Base-by-base conservation (phyloP, 2,797 vertebrate genomes). In the Phoxinus dragarum region DNA sequence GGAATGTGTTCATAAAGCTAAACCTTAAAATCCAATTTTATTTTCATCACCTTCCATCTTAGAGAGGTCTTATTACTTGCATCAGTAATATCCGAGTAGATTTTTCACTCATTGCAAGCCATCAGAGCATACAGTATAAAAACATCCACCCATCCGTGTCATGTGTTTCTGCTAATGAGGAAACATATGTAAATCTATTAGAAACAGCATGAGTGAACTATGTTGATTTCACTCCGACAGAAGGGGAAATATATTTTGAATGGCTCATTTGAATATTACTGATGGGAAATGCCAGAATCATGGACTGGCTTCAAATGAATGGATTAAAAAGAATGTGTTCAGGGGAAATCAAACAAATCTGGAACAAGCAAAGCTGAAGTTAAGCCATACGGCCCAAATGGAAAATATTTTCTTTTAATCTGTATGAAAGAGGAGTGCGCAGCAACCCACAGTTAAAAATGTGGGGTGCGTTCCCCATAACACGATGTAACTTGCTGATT, bases 261-360 rank as follows among this genome's bases (percentile, higher is more conserved):
- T 56, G 23, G 73, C 52, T 38, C 23, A 85, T 86, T 87, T 84
- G 76, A 87, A 88, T 88, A 88, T 78, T n/a, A 54, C 56, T 73
- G 49, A 83, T 84, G 83, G 69, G 5, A 90, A 87, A 86, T 81
- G 74, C 54, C 87, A 87, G 40, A 66, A 79, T n/a, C 82, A 85
- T 86, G 84, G 78, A 84, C 74, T 52, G 74, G 69, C 61, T 88
- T 84, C 56, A 76, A 86, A 86, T 88, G 54, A 86, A 69, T 84
- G 86, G 86, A 90, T 90, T 87, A 88, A 85, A 84, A 68, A 21
- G 66, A 82, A 72, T 69, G 49, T 66, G 23, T 68, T 80, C 44
- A n/a, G 31, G 69, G 31, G 14, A 82, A 81, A 84, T 56, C 83
- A 82, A 84, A 81, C 17, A 81, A 76, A 76, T 36, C 27, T 54